Evolutionary conservation across 1,140 invertebrate species (phyloP), one percentile per base, ranked within the genome.

Genomic region (Trachymyrmex septentrionalis): DNA sequence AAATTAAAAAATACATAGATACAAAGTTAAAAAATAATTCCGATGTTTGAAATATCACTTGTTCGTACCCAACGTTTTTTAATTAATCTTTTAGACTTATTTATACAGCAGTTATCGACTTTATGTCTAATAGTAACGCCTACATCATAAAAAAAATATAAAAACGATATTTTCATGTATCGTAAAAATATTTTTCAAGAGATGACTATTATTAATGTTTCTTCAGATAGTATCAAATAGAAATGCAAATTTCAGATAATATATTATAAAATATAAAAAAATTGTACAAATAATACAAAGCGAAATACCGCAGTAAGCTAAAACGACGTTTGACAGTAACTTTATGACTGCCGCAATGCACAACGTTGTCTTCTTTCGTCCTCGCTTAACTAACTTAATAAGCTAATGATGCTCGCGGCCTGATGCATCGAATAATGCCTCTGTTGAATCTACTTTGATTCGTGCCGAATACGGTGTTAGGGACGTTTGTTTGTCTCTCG

Each of bases 331-430:
- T 73, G 59, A 73, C 86, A 34, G 75, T 85, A 77, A 66, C 55
- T 86, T 44, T 86, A 85, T 38, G 34, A 19, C 57, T 19, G 63
- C 24, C 21, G 77, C 84, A 30, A 85, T 86, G 44, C 48, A 50
- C 27, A 67, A 76, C 57, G 55, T 55, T 75, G 34, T 27, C 82
- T 88, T 91, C 89, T 90, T 91, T 91, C 75, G 88, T 88, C 71
- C 61, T 73, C 86, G 73, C 87, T 91, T 87, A 90, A 91, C 84
- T 21, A 77, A 91, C 89, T 90, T 91, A 86, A 91, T 91, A 86
- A 91, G 86, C 69, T 90, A 91, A 91, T 90, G 86, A 75, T 86
- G 81, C 30, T 59, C 44, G 14, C 61, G 53, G 50, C 21, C 7
- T 61, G 44, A 64, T 73, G 59, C 73, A 88, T 66, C 72, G 86